These are phyloP conservation scores for Meloidogyne chitwoodi DNA, from an alignment of 1,140 invertebrate genomes.

Conservation along the genomic window DNA sequence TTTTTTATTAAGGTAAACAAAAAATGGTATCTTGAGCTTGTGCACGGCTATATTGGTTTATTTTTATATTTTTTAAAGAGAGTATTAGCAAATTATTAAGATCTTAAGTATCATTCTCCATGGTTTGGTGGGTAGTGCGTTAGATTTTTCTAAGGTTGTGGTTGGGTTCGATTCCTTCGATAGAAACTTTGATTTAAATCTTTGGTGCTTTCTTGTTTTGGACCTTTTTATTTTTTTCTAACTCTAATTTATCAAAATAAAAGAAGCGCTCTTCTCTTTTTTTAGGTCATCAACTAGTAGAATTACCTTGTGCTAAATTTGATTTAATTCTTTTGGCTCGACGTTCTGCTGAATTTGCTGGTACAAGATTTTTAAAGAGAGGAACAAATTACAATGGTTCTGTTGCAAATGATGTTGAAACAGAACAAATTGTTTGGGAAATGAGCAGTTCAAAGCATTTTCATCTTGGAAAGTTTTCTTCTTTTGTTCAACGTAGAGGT, in stretches of 20 bases:
- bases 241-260: not conserved
- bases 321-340: constrained; percentile 50
- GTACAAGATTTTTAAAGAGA: constrained; percentile 55
- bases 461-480: constrained; percentile 42
- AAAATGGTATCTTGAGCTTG: constrained; percentile 52
- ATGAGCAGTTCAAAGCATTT: constrained; percentile 38
- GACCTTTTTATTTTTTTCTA: not conserved
- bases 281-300: constrained; percentile 49
- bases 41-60: constrained; percentile 56
- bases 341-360: constrained; percentile 53
- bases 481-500: constrained; percentile 54
- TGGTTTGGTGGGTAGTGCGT: too few species aligned
- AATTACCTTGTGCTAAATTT: constrained; percentile 51
- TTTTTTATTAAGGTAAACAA: constrained; percentile 34
- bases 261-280: too few species aligned
- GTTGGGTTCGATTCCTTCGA: too few species aligned
- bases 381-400: constrained; percentile 54
- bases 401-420: constrained; percentile 59
- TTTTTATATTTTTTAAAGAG: constrained; percentile 28
- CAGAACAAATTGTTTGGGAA: constrained; percentile 57
- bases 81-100: too few species aligned
- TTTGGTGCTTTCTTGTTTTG: too few species aligned
- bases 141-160: too few species aligned
- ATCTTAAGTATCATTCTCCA: too few species aligned
- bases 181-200: too few species aligned